Conservation (phyloP, 2,888 invertebrate genomes). For the Ochropleura leucogaster region DNA sequence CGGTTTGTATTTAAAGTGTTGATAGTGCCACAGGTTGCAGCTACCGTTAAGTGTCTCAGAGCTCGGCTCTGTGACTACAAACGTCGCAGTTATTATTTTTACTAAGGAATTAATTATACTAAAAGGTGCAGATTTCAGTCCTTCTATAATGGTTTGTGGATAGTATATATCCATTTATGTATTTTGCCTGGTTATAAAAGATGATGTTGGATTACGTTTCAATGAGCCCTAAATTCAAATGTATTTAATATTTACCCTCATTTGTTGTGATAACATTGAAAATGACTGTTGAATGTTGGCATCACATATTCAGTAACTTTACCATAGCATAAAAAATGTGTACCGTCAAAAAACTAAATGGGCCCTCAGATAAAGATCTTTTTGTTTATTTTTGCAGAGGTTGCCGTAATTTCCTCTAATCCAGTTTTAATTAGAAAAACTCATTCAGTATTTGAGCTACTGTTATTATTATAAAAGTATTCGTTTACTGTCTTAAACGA, state of each 20-base stretch:
- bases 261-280: constrained; percentile 3
- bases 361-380: background rate
- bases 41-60: background rate
- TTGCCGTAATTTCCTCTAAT: constrained; percentile 16
- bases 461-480: constrained; percentile 32
- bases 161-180: constrained; percentile 14
- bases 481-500: constrained; percentile 19
- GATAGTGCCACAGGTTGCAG: background rate
- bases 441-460: constrained; percentile 33
- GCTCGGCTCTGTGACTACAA: background rate
- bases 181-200: constrained; percentile 17
- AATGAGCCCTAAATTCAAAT: constrained; percentile 35
- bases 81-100: constrained; percentile 26
- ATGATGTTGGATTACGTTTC: constrained; percentile 22
- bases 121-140: constrained; percentile 40
- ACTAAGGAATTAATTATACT: constrained; percentile 27
- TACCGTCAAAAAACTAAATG: background rate
- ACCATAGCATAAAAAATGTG: background rate
- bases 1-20: constrained; percentile 1
- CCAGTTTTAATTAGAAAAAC: constrained; percentile 15
- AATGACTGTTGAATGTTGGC: constrained; percentile 1
- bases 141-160: constrained; percentile 37
- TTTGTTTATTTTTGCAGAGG: constrained; percentile 11
- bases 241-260: constrained; percentile 9
- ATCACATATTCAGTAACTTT: constrained; percentile 14